phyloP scores from a whole-genome alignment of 2,797 vertebrate species.

The Micromesistius poutassou region DNA sequence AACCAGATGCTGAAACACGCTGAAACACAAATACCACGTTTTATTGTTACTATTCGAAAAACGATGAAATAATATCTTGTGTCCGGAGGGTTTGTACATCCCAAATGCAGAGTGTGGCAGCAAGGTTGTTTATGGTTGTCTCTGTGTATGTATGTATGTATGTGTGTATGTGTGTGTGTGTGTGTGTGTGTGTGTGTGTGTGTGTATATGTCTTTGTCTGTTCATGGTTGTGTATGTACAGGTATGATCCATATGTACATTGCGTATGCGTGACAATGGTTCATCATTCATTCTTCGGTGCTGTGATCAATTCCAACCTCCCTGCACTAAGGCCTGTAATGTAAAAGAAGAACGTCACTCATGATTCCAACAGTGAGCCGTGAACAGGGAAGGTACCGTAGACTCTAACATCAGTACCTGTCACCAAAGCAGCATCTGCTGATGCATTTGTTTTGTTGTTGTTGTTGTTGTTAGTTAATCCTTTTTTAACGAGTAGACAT shows the following conservation, averaged over 20 bases:
- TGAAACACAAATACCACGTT: conserved; percentile 14
- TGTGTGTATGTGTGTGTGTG: too few relatives aligned
- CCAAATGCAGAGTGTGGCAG: conserved; percentile 43
- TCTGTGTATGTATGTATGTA: conserved; percentile 32
- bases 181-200: too few relatives aligned
- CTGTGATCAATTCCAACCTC: conserved; percentile 47
- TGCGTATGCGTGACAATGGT: not conserved
- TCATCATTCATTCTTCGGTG: not conserved
- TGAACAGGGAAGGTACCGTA: not conserved
- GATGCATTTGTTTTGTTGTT: not conserved
- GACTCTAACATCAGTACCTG: not conserved
- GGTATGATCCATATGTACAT: not conserved
- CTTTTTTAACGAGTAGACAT: not conserved
- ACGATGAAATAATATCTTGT: conserved; percentile 24
- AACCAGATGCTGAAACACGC: conserved; percentile 16
- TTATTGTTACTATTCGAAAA: not conserved
- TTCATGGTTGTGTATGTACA: conserved; percentile 17
- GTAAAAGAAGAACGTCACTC: not conserved
- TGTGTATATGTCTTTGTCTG: not conserved
- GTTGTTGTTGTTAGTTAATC: not conserved
- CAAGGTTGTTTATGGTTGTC: conserved; percentile 39
- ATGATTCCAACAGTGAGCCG: not conserved
- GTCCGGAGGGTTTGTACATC: conserved; percentile 38
- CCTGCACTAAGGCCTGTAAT: conserved; percentile 4
- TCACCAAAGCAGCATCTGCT: not conserved